Base-by-base conservation (phyloP, 2,888 invertebrate genomes). In the Epirrhoe tristata region DNA sequence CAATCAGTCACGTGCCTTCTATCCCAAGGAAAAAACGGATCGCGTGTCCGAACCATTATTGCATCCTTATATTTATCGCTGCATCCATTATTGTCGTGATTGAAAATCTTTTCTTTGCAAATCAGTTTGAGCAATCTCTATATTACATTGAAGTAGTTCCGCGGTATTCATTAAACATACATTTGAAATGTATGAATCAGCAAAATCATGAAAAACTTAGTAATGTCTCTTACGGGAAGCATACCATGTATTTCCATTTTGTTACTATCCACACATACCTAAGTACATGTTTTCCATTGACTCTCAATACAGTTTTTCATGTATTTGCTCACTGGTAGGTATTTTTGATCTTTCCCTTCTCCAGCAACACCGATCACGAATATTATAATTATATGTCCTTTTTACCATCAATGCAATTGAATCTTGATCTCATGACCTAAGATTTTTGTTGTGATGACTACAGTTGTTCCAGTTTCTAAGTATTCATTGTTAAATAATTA, bases 1-100 rank as follows among this genome's bases (percentile, higher is more conserved):
- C 80, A 83, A 87, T 85, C 79, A 78, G 79, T 84, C 86, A 87
- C 88, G 85, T 84, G 81, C 82, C 32, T 63, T 67, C 72, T 71
- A 77, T 75, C 76, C 67, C 62, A 59, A 54, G 65, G 57, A 70
- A 79, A 80, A 77, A 77, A 78, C 43, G n/a, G 67, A 66, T 72
- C 66, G 72, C 73, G 73, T 74, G 73, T 70, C 61, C 61, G 14
- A 43, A 54, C 55, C 55, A 66, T 71, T 68, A 70, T 63, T 62
- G 57, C 59, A 63, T 69, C 57, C 52, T 68, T 67, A 53, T 64
- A 62, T 6, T 66, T 66, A 70, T 67, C 64, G 59, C 66, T 70
- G 68, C 56, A 70, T 70, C 67, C 50, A 50, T 71, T 68, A 67
- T 60, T 34, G 53, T 51, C 24, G 59, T 69, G 67, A 70, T 68